Conservation (phyloP, 2,113 vertebrate genomes). For the Dryoscopus gambensis region DNA sequence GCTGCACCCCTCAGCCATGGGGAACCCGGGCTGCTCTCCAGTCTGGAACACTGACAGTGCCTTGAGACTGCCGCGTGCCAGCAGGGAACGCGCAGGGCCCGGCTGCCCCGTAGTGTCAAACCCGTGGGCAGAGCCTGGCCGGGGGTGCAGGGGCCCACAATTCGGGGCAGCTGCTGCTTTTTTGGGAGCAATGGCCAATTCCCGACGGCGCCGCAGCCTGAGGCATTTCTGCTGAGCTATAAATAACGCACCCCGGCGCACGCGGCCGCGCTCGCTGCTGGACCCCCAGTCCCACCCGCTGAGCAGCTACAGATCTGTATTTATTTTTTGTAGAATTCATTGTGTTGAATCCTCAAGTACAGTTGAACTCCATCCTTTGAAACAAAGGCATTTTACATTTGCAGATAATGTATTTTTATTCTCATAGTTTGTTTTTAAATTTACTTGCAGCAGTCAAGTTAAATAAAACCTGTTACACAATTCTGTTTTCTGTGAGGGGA, state of each 20-base stretch:
- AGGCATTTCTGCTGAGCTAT: constrained; percentile 11
- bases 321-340: constrained; percentile 62
- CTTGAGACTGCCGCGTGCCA: background rate
- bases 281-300: background rate
- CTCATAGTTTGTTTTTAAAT: constrained; percentile 23
- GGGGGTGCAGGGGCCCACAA: fast-evolving
- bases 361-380: constrained; percentile 2
- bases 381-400: constrained; percentile 42
- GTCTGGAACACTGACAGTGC: background rate
- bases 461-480: constrained; percentile 32
- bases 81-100: fast-evolving
- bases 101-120: background rate
- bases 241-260: background rate
- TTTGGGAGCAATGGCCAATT: background rate
- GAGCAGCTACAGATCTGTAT: constrained; percentile 1
- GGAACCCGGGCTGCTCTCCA: background rate
- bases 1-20: background rate
- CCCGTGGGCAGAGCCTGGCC: background rate
- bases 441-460: constrained; percentile 51
- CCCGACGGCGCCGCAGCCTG: background rate
- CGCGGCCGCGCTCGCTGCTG: background rate
- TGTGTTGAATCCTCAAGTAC: background rate
- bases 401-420: constrained; percentile 52
- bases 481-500: background rate
- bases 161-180: background rate